Percentiles rank a stretch among this genome's conserved stretches.
These are phyloP conservation scores for Agonopterix subpropinquella DNA, from an alignment of 2,888 invertebrate genomes.

Conservation along the genomic window DNA sequence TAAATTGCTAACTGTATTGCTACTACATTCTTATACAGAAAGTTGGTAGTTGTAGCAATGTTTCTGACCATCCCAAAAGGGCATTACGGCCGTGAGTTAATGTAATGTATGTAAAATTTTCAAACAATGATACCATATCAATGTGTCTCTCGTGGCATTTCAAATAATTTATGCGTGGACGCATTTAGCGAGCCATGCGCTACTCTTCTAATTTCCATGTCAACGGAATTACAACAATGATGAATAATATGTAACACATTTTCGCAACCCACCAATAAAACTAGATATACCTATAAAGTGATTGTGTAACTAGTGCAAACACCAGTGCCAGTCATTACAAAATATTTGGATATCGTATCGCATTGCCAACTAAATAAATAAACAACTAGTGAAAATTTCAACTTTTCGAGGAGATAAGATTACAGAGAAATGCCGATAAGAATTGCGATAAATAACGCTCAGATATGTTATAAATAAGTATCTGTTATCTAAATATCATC, in stretches of 20 bases:
- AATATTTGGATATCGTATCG: constrained; percentile 57
- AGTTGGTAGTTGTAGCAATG: too few relatives aligned
- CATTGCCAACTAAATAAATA: constrained; percentile 45
- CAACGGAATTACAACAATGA: constrained; percentile 37
- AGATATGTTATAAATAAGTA: constrained; percentile 9
- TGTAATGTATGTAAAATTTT: too few relatives aligned
- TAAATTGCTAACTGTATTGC: too few relatives aligned
- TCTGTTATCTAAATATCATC: constrained; percentile 5
- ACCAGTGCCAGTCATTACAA: constrained; percentile 42
- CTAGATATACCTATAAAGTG: constrained; percentile 17
- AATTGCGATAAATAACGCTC: constrained; percentile 22
- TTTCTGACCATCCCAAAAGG: too few relatives aligned
- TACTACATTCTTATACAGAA: too few relatives aligned
- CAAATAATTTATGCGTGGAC: neutral
- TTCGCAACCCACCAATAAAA: constrained; percentile 37
- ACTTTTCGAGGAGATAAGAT: constrained; percentile 51
- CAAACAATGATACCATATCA: neutral
- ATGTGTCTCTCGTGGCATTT: neutral
- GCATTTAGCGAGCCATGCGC: constrained; percentile 16
- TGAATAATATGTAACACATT: constrained; percentile 27
- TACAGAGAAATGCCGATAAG: constrained; percentile 55
- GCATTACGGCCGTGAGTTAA: too few relatives aligned
- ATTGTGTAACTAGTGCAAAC: constrained; percentile 38
- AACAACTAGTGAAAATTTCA: constrained; percentile 55
- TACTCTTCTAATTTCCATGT: constrained; percentile 38